Evolutionary conservation across 2,888 invertebrate genomes (phyloP).

Genomic region (Carcina quercana): DNA sequence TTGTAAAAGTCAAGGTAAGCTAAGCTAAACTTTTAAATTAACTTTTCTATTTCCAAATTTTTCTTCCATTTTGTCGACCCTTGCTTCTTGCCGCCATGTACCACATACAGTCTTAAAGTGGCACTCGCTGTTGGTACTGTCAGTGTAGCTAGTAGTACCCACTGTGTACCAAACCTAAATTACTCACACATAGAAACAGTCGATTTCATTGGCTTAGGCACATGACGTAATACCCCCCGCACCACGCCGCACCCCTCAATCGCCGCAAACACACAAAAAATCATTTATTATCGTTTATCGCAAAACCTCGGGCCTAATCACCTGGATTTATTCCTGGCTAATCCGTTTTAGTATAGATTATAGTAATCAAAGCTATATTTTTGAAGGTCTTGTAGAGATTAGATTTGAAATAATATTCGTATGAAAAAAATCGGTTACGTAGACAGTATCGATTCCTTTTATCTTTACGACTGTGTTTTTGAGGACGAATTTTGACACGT

Average conservation of each 20-base stretch:
- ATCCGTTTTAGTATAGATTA: slow-evolving; percentile 43
- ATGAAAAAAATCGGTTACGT: slow-evolving; percentile 5
- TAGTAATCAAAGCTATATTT: slow-evolving; percentile 51
- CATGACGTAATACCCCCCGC: background rate
- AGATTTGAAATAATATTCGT: slow-evolving; percentile 25
- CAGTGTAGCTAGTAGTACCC: no score
- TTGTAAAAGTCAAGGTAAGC: no score
- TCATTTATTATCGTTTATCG: slow-evolving; percentile 28
- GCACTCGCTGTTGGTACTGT: no score
- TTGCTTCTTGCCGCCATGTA: no score
- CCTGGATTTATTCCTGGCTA: slow-evolving; percentile 41
- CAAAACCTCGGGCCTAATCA: slow-evolving; percentile 48
- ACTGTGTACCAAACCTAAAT: background rate
- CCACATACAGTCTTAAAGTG: no score
- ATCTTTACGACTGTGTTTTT: slow-evolving; percentile 35
- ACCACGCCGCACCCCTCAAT: background rate
- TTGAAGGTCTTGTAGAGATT: slow-evolving; percentile 43
- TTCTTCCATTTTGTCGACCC: no score
- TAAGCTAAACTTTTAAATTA: no score
- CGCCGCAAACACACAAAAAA: slow-evolving; percentile 1
- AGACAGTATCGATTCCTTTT: slow-evolving; percentile 7
- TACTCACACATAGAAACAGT: slow-evolving; percentile 14
- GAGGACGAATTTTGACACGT: slow-evolving; percentile 2
- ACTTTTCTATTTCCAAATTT: no score
- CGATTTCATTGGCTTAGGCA: slow-evolving; percentile 16